A percentile compares a stretch with the other conserved stretches of the same genome.
Conservation (phyloP, 2,888 invertebrate species). For the Agrotis ipsilon region DNA sequence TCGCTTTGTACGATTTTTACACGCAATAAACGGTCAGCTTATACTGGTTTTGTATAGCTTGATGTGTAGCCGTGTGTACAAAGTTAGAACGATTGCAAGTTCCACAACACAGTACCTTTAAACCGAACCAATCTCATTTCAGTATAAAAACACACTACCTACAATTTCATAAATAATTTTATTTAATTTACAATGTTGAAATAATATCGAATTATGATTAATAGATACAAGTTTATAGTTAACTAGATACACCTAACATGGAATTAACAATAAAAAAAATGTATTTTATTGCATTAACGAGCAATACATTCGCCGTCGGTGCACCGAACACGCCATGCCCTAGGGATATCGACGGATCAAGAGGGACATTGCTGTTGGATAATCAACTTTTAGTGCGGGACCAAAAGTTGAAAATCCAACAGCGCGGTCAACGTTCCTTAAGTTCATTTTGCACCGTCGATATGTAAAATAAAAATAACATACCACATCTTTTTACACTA, state of each 20-base stretch:
- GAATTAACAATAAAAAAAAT: constrained; percentile 77
- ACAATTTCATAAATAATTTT: constrained; percentile 84
- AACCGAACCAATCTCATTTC: constrained; percentile 70
- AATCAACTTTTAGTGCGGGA: background rate
- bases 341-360: constrained; percentile 45
- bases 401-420: background rate
- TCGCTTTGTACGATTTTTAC: too few relatives aligned
- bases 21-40: too few relatives aligned
- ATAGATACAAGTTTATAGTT: constrained; percentile 79
- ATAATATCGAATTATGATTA: constrained; percentile 79
- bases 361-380: background rate
- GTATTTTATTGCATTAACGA: constrained; percentile 57
- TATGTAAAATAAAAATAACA: constrained; percentile 66
- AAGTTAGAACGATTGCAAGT: constrained; percentile 27
- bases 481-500: constrained; percentile 71
- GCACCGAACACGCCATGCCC: constrained; percentile 64
- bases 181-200: constrained; percentile 82
- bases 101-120: constrained; percentile 29
- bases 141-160: constrained; percentile 80
- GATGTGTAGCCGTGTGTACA: too few relatives aligned
- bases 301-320: constrained; percentile 48
- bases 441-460: constrained; percentile 1
- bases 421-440: background rate
- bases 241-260: constrained; percentile 81
- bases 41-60: too few relatives aligned